phyloP scores from a whole-genome alignment of 2,113 vertebrate species.

The Pseudois nayaur region DNA sequence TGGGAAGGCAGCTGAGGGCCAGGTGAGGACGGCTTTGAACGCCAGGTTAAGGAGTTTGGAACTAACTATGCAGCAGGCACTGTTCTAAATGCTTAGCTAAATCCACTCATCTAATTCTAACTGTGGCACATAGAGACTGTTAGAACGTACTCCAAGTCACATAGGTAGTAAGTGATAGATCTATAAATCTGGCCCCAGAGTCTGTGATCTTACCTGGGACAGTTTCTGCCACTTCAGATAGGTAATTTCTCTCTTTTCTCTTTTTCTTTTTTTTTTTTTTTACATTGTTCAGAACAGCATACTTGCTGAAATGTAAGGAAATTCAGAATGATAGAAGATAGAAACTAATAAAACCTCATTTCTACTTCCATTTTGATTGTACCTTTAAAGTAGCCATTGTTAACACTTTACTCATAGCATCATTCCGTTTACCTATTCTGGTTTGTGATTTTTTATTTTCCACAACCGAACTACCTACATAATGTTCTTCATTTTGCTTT shows the following conservation, averaged over 20 bases:
- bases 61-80: not conserved
- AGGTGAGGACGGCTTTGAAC: not conserved
- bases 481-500: not conserved
- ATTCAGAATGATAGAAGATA: not conserved
- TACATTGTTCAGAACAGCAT: not conserved
- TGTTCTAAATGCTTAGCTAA: not conserved
- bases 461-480: not conserved
- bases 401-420: not conserved
- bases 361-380: not conserved
- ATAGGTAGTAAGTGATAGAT: not conserved
- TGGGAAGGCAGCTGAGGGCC: not conserved
- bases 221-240: not conserved
- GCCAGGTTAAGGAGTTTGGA: not conserved
- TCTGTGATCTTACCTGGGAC: not conserved
- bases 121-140: not conserved
- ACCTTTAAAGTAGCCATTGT: not conserved
- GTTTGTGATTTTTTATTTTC: not conserved
- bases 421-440: not conserved
- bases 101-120: not conserved
- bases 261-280: not conserved
- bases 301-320: not conserved
- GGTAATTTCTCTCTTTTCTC: not conserved
- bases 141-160: not conserved
- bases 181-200: not conserved
- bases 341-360: not conserved